Percentiles rank a stretch among this genome's conserved stretches.
phyloP scores from a whole-genome alignment of 2,888 invertebrate genomes.

The Polietes domitor region DNA sequence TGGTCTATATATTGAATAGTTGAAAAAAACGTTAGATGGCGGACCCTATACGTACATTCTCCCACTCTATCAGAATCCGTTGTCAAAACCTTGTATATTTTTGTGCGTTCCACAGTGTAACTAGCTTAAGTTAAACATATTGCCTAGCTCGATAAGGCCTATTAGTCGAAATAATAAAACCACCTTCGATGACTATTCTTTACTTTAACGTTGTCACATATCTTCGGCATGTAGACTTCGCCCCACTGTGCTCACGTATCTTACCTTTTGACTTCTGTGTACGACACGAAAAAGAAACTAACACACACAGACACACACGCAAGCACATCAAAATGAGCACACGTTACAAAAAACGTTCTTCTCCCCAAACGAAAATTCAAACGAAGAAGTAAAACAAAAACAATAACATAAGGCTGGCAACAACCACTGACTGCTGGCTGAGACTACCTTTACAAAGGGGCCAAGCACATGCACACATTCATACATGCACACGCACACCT shows the following conservation, averaged over 20 bases:
- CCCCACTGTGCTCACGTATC: conserved; percentile 54
- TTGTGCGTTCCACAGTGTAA: no score
- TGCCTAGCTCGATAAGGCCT: no score
- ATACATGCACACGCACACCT: background rate
- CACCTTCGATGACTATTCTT: no score
- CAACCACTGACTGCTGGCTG: conserved; percentile 45
- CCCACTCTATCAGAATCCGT: no score
- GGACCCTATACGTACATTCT: no score
- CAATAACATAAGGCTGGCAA: conserved; percentile 22
- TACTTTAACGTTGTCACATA: background rate
- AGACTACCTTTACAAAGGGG: conserved; percentile 2
- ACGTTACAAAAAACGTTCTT: conserved; percentile 36
- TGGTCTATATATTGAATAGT: no score
- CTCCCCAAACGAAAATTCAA: conserved; percentile 33
- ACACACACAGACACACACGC: conserved; percentile 7
- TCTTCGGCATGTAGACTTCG: background rate
- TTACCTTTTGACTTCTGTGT: conserved; percentile 52
- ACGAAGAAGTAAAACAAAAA: conserved; percentile 16
- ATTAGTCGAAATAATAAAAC: no score
- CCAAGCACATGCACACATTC: background rate
- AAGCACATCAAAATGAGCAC: conserved; percentile 57
- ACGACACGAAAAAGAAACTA: conserved; percentile 41
- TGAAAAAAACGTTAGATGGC: no score
- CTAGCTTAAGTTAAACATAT: no score
- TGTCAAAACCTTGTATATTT: no score